Percentiles rank a stretch among this genome's conserved stretches.
phyloP scores from a whole-genome alignment of 2,113 vertebrate genomes.

The Eretmochelys imbricata region DNA sequence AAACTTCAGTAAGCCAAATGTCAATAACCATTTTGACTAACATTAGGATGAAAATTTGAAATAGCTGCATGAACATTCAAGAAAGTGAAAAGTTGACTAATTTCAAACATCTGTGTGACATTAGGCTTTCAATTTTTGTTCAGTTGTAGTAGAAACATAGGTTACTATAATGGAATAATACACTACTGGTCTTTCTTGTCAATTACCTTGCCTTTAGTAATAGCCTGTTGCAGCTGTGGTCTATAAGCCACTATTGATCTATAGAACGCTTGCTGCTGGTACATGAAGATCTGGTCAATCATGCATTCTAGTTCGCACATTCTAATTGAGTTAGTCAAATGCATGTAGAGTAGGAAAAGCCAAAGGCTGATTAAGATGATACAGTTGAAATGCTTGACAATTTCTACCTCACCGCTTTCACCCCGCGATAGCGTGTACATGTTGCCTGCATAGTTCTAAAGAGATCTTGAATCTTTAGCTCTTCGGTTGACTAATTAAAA shows the following conservation, averaged over 20 bases:
- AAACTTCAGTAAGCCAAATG: neutral
- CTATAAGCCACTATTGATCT: neutral
- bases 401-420: neutral
- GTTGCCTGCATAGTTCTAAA: slow-evolving; percentile 32
- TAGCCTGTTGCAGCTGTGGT: neutral
- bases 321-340: slow-evolving; percentile 64
- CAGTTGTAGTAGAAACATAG: slow-evolving; percentile 1
- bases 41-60: fast-evolving
- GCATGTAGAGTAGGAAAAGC: neutral
- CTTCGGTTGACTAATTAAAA: slow-evolving; percentile 57
- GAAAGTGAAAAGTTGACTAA: fast-evolving
- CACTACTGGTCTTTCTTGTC: slow-evolving; percentile 49
- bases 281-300: slow-evolving; percentile 23
- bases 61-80: neutral
- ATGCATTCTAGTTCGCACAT: neutral
- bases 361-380: neutral
- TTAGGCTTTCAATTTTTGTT: slow-evolving; percentile 26
- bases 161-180: slow-evolving; percentile 43
- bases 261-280: slow-evolving; percentile 18
- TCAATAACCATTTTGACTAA: neutral
- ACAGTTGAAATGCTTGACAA: neutral
- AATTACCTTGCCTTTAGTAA: neutral
- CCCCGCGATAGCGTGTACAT: neutral
- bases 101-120: slow-evolving; percentile 27
- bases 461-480: slow-evolving; percentile 40